These are phyloP conservation scores for Drosophila birchii DNA, from an alignment of 2,888 invertebrate species.

Conservation along the genomic window DNA sequence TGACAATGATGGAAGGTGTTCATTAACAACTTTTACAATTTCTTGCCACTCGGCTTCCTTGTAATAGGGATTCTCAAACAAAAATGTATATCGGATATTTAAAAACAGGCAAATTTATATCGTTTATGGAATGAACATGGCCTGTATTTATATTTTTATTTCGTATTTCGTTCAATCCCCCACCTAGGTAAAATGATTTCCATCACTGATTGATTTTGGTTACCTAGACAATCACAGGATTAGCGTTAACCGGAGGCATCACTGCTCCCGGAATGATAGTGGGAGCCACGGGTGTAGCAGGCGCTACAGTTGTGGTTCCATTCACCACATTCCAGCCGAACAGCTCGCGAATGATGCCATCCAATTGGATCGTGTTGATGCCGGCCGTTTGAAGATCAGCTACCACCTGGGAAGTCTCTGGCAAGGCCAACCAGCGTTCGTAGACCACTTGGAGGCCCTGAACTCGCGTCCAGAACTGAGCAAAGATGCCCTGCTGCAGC, in stretches of 20 bases:
- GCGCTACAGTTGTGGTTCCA: slow-evolving; percentile 35
- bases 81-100: too few relatives aligned
- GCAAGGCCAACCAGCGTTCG: slow-evolving; percentile 74
- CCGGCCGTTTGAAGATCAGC: slow-evolving; percentile 69
- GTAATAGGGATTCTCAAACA: too few relatives aligned
- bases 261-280: slow-evolving; percentile 43
- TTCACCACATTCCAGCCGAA: slow-evolving; percentile 72
- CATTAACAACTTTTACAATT: not conserved
- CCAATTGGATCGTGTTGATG: slow-evolving; percentile 71
- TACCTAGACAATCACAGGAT: slow-evolving; percentile 14
- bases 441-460: slow-evolving; percentile 68
- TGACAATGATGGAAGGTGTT: slow-evolving; percentile 17
- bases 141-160: not conserved
- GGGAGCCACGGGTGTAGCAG: slow-evolving; percentile 1
- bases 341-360: slow-evolving; percentile 74
- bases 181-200: not conserved
- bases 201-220: slow-evolving; percentile 11
- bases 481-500: slow-evolving; percentile 70
- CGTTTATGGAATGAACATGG: not conserved
- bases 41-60: not conserved
- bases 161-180: not conserved
- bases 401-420: slow-evolving; percentile 62
- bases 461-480: slow-evolving; percentile 73
- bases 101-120: too few relatives aligned
- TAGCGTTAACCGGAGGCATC: slow-evolving; percentile 37